Evolutionary conservation across 2,888 invertebrate species (phyloP).

Genomic region (Zele albiditarsus): DNA sequence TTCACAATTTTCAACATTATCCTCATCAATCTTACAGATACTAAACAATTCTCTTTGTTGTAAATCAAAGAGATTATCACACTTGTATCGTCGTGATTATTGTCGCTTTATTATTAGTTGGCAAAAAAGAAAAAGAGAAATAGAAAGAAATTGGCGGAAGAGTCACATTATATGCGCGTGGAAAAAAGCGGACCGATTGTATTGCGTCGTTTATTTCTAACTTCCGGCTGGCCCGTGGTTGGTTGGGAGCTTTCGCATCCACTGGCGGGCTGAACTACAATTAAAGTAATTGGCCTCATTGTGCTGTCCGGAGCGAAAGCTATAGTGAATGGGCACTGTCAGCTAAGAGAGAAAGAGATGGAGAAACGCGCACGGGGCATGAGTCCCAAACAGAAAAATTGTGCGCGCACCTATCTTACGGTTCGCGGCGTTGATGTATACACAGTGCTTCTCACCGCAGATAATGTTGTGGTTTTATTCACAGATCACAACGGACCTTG

Average conservation of each 20-base stretch:
- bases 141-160: conserved; percentile 58
- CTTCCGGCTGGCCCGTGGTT: conserved; percentile 62
- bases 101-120: conserved; percentile 44
- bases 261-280: conserved; percentile 61
- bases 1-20: not conserved
- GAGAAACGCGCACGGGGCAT: conserved; percentile 59
- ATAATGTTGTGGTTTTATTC: conserved; percentile 41
- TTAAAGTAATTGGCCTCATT: conserved; percentile 69
- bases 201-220: conserved; percentile 63
- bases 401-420: conserved; percentile 49
- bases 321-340: conserved; percentile 61
- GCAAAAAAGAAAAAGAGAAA: conserved; percentile 27
- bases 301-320: conserved; percentile 65
- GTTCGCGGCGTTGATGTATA: conserved; percentile 38
- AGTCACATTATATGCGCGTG: conserved; percentile 55
- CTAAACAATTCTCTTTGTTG: not conserved
- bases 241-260: conserved; percentile 65
- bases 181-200: conserved; percentile 60
- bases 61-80: not conserved
- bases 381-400: conserved; percentile 56
- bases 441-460: conserved; percentile 48
- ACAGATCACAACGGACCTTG: conserved; percentile 40
- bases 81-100: conserved; percentile 31
- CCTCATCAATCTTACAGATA: not conserved
- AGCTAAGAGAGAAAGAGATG: conserved; percentile 58